Evolutionary conservation across 2,797 vertebrate species (phyloP), one percentile per base, ranked within the genome.

Genomic region (Tapirus indicus): DNA sequence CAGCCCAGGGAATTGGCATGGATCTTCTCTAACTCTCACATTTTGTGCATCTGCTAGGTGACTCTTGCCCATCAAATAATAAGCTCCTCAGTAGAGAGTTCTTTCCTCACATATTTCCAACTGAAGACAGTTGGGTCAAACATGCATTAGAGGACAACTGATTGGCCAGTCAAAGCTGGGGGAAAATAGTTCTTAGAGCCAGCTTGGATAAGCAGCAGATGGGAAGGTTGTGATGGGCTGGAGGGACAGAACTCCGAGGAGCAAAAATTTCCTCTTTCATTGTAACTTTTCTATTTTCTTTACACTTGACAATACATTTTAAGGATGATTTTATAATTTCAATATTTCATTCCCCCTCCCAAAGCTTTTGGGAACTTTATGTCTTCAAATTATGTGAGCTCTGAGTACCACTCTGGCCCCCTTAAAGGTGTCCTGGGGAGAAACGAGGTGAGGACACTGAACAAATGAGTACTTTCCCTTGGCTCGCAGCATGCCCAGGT

Each of bases 61-160:
- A 78, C 32, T 95, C 66, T 71, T 93, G 10, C 35, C 80, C 41
- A 2, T 10, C 6, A 18, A 77, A 11, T 83, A 72, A 69, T 75
- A 78, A 93, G 74, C n/a, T 79, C 18, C 84, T 94, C 17, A n/a
- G 49, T 13, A 77, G 58, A 93, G 29, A 93, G 88, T 88, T 83
- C 32, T 5, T 47, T 47, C 68, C 14, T 60, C 2, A 4, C 12
- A 16, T 75, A 25, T 88, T 90, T 92, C 72, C 38, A 47, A 85
- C 44, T 60, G 80, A 66, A 93, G 47, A 80, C 29, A 85, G 6
- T 94, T 91, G 97, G 14, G 66, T 90, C 35, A 77, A 66, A 84
- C 60, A 20, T 6, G n/a, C 32, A n/a, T 64, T 16, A 29, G 27
- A 92, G 54, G 54, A 77, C 54, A 92, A 35, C 18, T 8, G 56